Evolutionary conservation across 30 jellyfish, hydroid and myxozoan species (phyloP).

Genomic region (Haliclystus octoradiatus): DNA sequence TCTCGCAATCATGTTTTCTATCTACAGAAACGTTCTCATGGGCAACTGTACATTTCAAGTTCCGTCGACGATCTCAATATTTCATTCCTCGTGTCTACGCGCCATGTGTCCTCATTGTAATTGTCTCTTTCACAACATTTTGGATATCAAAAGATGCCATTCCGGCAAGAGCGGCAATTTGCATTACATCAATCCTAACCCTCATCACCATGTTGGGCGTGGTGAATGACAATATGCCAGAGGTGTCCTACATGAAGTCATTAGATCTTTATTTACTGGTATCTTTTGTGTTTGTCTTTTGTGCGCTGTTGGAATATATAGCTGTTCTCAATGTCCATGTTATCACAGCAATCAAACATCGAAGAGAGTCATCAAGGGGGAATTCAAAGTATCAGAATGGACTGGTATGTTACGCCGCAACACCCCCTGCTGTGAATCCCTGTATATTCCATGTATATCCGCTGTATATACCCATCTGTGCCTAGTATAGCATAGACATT

Average conservation of each 20-base stretch:
- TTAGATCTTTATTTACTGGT: constrained; percentile 59
- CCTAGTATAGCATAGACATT: too few relatives aligned
- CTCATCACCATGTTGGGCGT: constrained; percentile 90
- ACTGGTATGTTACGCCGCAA: not conserved
- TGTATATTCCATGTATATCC: too few relatives aligned
- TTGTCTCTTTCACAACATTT: constrained; percentile 86
- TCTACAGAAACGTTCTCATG: constrained; percentile 59
- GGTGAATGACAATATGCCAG: constrained; percentile 84
- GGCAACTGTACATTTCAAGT: constrained; percentile 72
- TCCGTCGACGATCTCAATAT: constrained; percentile 49
- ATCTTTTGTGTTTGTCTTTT: constrained; percentile 67
- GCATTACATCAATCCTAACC: constrained; percentile 77
- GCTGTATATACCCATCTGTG: too few relatives aligned
- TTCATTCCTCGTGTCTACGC: constrained; percentile 65
- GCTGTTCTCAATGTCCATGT: constrained; percentile 59
- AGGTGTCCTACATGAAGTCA: constrained; percentile 85
- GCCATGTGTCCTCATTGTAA: constrained; percentile 76
- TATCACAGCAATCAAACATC: not conserved
- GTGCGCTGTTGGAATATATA: constrained; percentile 68
- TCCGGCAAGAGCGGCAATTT: constrained; percentile 89
- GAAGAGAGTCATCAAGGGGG: not conserved
- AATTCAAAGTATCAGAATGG: not conserved
- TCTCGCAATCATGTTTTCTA: too few relatives aligned
- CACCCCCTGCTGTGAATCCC: not conserved
- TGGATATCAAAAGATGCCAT: constrained; percentile 92